Evolutionary conservation across 2,888 invertebrate species (phyloP).

Genomic region (Diloba caeruleocephala): DNA sequence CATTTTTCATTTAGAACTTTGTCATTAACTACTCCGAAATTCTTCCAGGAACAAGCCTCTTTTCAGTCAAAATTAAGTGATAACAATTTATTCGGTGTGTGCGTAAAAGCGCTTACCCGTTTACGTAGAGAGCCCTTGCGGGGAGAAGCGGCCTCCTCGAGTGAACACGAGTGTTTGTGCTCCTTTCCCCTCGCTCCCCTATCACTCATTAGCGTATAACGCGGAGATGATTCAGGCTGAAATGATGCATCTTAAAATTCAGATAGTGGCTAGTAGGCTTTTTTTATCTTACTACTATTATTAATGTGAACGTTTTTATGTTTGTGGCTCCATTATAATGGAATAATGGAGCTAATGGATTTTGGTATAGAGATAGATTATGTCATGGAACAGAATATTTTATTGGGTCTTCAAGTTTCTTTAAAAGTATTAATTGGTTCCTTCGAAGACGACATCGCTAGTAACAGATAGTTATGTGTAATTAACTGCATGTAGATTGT

Average conservation of each 20-base stretch:
- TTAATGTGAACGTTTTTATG: too few relatives aligned
- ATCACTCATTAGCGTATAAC: constrained; percentile 51
- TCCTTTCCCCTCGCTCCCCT: constrained; percentile 54
- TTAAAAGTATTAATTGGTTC: too few relatives aligned
- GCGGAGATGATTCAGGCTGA: neutral
- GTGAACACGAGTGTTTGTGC: constrained; percentile 64
- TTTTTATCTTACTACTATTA: too few relatives aligned
- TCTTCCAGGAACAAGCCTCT: constrained; percentile 5
- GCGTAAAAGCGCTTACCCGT: constrained; percentile 64
- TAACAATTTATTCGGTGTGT: constrained; percentile 61
- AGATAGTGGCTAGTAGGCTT: neutral
- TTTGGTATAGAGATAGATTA: too few relatives aligned
- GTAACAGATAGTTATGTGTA: too few relatives aligned
- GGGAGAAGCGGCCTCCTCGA: constrained; percentile 55
- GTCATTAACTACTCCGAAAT: constrained; percentile 6
- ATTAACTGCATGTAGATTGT: too few relatives aligned
- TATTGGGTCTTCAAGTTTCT: too few relatives aligned
- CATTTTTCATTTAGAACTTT: too few relatives aligned
- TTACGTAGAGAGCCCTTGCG: constrained; percentile 66
- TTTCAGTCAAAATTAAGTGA: constrained; percentile 62
- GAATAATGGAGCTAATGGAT: too few relatives aligned
- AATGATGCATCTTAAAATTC: constrained; percentile 10
- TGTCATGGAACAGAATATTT: too few relatives aligned
- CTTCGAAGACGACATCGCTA: too few relatives aligned
- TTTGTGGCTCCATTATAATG: too few relatives aligned